These are phyloP conservation scores for Gopherus evgoodei DNA, from an alignment of 2,113 vertebrate species.

Conservation along the genomic window DNA sequence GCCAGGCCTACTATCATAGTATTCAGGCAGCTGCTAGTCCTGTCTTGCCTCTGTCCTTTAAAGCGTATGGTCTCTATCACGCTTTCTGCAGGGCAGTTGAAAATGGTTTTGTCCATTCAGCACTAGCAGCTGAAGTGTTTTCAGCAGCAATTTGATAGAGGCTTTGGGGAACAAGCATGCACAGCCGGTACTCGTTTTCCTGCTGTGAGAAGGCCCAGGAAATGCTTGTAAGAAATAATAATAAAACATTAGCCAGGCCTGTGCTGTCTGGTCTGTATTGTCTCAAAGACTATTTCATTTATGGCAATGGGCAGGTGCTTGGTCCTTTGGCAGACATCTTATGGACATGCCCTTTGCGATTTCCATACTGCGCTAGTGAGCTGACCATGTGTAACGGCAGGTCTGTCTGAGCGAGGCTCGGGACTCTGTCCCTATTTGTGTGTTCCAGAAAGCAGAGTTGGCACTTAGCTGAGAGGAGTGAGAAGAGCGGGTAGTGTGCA, in stretches of 20 bases:
- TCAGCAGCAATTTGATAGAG: background rate
- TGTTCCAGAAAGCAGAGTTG: background rate
- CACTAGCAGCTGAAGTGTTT: background rate
- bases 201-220: background rate
- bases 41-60: background rate
- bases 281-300: background rate
- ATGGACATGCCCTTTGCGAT: background rate
- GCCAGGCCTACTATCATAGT: background rate
- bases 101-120: rapidly evolving
- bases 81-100: background rate
- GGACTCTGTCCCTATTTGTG: background rate
- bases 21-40: background rate
- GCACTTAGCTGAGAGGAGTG: background rate
- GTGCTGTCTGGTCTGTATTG: background rate
- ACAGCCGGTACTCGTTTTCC: background rate
- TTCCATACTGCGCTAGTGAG: background rate
- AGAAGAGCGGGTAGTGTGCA: no score
- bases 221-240: background rate
- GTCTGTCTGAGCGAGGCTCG: background rate
- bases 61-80: background rate
- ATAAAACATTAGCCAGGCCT: background rate
- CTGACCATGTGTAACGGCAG: background rate
- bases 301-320: background rate
- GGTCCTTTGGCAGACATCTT: background rate
- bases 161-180: background rate